Base-by-base conservation (phyloP, 2,113 vertebrate species). In the Chloroceryle aenea region DNA sequence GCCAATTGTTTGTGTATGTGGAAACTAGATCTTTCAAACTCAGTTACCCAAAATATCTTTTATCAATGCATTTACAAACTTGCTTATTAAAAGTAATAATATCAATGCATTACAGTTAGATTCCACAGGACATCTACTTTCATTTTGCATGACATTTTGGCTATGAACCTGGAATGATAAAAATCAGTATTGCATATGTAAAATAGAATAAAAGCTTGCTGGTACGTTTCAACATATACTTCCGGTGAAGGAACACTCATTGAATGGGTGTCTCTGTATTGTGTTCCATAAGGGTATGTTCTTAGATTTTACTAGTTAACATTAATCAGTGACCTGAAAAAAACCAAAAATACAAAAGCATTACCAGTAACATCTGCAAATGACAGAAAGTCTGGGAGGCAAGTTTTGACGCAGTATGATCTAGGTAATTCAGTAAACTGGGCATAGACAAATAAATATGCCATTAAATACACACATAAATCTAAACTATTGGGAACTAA, bases 271-370 rank as follows among this genome's bases (percentile, higher is more conserved):
- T 48, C 56, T 78, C 38, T 89, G 69, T 93, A 77, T 36, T 56
- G 73, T 87, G 69, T 82, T 40, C 34, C n/a, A 27, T 55, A 92
- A 89, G 48, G 66, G 78, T 82, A 34, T 89, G 66, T 36, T 69
- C 80, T 75, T 82, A 89, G 73, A 63, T 75, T 93, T 90, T 92
- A 58, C 56, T 62, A 61, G 18, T 75, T 89, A 95, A 78, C 25
- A 79, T 82, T 95, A 87, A 92, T 21, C 64, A 95, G 69, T 87
- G 80, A 97, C 94, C 87, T 94, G 94, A 34, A 95, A 95, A 40
- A 53, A 88, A 94, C 84, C 25, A 93, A 95, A 92, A 95, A 90
- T 43, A 75, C 61, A 91, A 68, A 91, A 94, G 1, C 38, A 68
- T 95, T 95, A 90, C 73, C 12, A 94, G 52, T 73, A 87, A 85